Evolutionary conservation across 1,140 invertebrate genomes (phyloP).

Genomic region (Adoxophyes honmai): DNA sequence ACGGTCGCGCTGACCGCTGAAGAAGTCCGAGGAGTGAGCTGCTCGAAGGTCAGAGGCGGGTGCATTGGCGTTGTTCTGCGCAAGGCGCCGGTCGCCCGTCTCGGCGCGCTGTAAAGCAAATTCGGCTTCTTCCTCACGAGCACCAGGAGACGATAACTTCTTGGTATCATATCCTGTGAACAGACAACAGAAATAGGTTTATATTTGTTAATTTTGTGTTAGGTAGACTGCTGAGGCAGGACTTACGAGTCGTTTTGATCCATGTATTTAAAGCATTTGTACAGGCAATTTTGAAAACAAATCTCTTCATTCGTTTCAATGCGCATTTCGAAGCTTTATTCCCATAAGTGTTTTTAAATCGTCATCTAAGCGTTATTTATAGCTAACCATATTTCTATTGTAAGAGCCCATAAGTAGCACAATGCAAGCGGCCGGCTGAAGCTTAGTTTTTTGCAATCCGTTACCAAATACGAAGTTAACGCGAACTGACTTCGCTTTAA

Average conservation of each 20-base stretch:
- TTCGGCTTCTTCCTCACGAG: slow-evolving; percentile 84
- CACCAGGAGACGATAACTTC: slow-evolving; percentile 74
- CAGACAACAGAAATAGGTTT: slow-evolving; percentile 12
- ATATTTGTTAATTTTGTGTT: background rate
- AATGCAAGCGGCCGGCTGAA: slow-evolving; percentile 18
- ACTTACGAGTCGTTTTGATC: no score
- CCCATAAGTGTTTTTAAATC: background rate
- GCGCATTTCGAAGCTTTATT: background rate
- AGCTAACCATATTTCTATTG: background rate
- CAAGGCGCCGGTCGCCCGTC: slow-evolving; percentile 77
- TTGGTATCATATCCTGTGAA: slow-evolving; percentile 79
- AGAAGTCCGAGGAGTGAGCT: slow-evolving; percentile 84
- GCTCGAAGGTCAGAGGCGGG: slow-evolving; percentile 77
- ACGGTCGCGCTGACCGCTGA: slow-evolving; percentile 71
- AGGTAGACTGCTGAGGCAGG: no score
- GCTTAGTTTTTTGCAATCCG: slow-evolving; percentile 19
- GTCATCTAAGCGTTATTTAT: background rate
- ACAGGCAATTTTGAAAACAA: no score
- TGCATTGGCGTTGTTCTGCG: slow-evolving; percentile 64
- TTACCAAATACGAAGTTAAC: slow-evolving; percentile 16
- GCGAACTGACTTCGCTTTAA: slow-evolving; percentile 3
- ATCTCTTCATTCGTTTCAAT: background rate
- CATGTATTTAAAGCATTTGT: no score
- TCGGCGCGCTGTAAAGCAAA: slow-evolving; percentile 87
- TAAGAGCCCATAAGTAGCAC: slow-evolving; percentile 11